Base-by-base conservation (phyloP, 2,113 vertebrate genomes). In the Oreochromis spilurus region DNA sequence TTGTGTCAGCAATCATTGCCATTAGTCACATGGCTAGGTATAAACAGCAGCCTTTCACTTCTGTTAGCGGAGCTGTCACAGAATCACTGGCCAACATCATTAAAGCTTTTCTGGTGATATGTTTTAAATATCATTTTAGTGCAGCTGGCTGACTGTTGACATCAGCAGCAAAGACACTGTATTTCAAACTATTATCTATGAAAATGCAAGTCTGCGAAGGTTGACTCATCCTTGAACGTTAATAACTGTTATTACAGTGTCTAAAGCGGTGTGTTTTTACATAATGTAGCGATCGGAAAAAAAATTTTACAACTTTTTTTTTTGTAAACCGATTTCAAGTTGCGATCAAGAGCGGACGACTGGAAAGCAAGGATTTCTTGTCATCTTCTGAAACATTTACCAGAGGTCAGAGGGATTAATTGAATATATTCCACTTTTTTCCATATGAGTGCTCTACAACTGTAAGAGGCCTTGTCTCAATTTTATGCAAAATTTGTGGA, bases 401-500 rank as follows among this genome's bases (percentile, higher is more conserved):
- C 21, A 43, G 86, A 94, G 92, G 93, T 94, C 92, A 88, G 83
- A 79, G 36, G 90, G 85, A 90, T 89, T 90, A 89, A 87, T 91
- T 94, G 83, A 91, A 89, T 89, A 45, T 88, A 89, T 94, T 91
- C 85, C 65, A 79, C 57, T 92, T 87, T 65, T 65, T 91, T 84
- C 62, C 48, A 48, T 75, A 55, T 2, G 7, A 89, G 77, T 75
- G 60, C 65, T 88, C 53, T 14, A 79, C 78, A 81, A 86, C 83
- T 90, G 58, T 75, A 45, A 89, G 77, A 88, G 88, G 86, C 86
- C 92, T 94, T 92, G 87, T 91, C 84, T 93, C 79, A 43, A 85
- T 93, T 94, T 94, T 90, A 93, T 93, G 91, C 90, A 84, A 88
- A 93, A 94, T 87, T 91, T 93, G 88, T 87, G 67, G 92, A 93